Evolutionary conservation across 2,888 invertebrate species (phyloP), one percentile per base, ranked within the genome.

Genomic region (Orgyia antiqua): DNA sequence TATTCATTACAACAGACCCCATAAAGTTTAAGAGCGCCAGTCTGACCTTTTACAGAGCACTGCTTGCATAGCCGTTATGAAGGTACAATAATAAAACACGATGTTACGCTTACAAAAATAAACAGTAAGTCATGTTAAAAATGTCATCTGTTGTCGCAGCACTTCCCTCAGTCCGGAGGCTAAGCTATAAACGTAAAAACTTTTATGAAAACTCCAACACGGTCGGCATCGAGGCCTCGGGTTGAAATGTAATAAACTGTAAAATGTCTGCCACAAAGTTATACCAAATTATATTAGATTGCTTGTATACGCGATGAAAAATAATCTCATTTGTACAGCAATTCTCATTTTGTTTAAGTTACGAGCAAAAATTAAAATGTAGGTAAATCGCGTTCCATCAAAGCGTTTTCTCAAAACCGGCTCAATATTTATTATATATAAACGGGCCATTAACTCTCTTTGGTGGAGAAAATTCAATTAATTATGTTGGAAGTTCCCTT

Each of bases 141-240:
- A 67, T 67, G 63, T 42, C 50, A 63, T 68, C 67, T 67, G 65
- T 56, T 63, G 59, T 59, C 58, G 47, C 51, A 56, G 55, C 65
- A 60, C 51, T 63, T 56, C 46, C 51, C 45, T 36, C 33, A 51
- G 51, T 36, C 42, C 54, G 54, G 52, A 52, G 57, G 50, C 52
- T 39, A 38, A 49, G 65, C 53, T 59, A 60, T 75, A 71, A 72
- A 71, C 68, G 62, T 77, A 71, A 78, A 79, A 79, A 78, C 52
- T 77, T 78, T 77, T 74, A 78, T 77, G 69, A 72, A 74, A 73
- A 68, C 65, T 44, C 51, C 50, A 51, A 49, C 62, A 45, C 50
- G 47, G 54, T 39, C 54, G 38, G 50, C 42, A 50, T 39, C 49
- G 45, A 51, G 52, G 62, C 57, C 55, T 49, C 49, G 47, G 56